Evolutionary conservation across 2,113 vertebrate genomes (phyloP).

Genomic region (western clawed frog (Xenopus tropicalis)): UCB_Xtro_10.0 CM004450.2:94153501-94154000

Average conservation of each 20-base stretch:
- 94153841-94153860: constrained; percentile 36
- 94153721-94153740: constrained; percentile 28
- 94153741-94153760: constrained; percentile 18
- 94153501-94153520: too few relatives aligned
- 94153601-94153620: too few relatives aligned
- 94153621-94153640: too few relatives aligned
- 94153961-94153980: constrained; percentile 22
- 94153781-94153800: constrained; percentile 27
- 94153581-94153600: too few relatives aligned
- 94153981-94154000: constrained; percentile 9
- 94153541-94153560: too few relatives aligned
- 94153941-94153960: constrained; percentile 18
- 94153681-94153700: constrained; percentile 26
- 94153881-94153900: constrained; percentile 42
- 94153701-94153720: not conserved
- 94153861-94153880: constrained; percentile 35
- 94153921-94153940: constrained; percentile 39
- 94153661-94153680: constrained; percentile 20
- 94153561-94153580: too few relatives aligned
- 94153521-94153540: too few relatives aligned
- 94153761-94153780: constrained; percentile 12
- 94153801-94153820: constrained; percentile 24
- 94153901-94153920: constrained; percentile 35
- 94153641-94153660: not conserved
- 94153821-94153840: constrained; percentile 18